Evolutionary conservation across 2,113 vertebrate genomes (phyloP), one percentile per base, ranked within the genome.

Genomic region (Strigops habroptila): DNA sequence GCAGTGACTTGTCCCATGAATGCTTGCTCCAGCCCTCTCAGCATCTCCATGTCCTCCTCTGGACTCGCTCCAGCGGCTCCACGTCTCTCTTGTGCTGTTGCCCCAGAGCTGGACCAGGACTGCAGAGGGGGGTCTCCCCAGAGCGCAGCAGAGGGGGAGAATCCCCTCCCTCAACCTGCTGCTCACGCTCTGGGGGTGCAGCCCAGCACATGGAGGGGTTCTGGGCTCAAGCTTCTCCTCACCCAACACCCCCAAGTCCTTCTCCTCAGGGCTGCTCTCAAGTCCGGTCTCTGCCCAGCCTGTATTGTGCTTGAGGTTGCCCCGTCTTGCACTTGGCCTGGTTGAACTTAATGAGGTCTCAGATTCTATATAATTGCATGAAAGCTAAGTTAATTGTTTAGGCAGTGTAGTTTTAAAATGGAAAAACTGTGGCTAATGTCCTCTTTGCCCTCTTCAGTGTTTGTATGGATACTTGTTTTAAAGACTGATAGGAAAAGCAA

Each of bases 1-100:
- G 6, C 18, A 2, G 3, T 46, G 37, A 33, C 7, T 88, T 91
- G 43, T 31, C 52, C 60, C 8, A 18, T 0, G 0, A 33, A 31
- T 33, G 6, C n/a, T 53, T 59, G 13, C 55, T 59, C 13, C 21
- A 23, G 21, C 21, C 33, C 33, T 13, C 33, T 13, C 21, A 23
- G 21, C 33, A 15, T 59, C 55, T 57, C 55, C n/a, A 33, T 15
- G 33, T 21, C 55, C 8, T 59, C 9, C 21, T 57, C 55, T 57
- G 55, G 19, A 23, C 55, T 59, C 22, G 21, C 55, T 59, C 21
- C 55, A 23, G 9, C 33, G n/a, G 33, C 13, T 59, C 33, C 33
- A 59, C 13, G 33, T 59, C 55, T 6, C 19, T 14, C 21, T n/a
- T 59, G 55, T 33, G 31, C 31, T 57, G 12, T 57, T 57, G 31